Evolutionary conservation across 2,797 vertebrate genomes (phyloP).

Genomic region (Pterois miles): DNA sequence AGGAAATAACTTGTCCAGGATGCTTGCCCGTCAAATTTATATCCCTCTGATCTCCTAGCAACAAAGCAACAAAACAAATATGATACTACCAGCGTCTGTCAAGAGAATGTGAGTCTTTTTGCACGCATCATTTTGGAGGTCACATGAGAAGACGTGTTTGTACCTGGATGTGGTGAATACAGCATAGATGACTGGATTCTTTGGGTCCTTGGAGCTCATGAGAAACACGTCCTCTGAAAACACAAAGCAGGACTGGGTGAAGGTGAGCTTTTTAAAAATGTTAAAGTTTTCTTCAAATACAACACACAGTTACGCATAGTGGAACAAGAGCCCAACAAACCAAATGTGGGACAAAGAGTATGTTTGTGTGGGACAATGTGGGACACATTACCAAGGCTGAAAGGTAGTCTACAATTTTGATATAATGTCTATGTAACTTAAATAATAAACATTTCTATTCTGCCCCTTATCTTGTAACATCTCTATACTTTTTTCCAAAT

Average conservation of each 20-base stretch:
- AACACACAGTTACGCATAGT: too few species aligned
- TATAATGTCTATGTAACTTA: too few species aligned
- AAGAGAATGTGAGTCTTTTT: slow-evolving; percentile 4
- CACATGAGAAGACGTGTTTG: background rate
- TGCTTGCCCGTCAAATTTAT: slow-evolving; percentile 15
- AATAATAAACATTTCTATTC: too few species aligned
- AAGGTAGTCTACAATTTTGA: too few species aligned
- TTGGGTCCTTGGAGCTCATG: slow-evolving; percentile 98
- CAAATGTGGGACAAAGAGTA: too few species aligned
- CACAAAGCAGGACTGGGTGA: background rate
- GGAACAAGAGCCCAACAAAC: too few species aligned
- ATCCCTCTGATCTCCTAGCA: slow-evolving; percentile 60
- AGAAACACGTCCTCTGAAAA: slow-evolving; percentile 86
- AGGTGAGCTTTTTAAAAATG: background rate
- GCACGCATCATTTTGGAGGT: slow-evolving; percentile 10
- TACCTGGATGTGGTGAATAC: slow-evolving; percentile 99
- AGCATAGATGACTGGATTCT: slow-evolving; percentile 97
- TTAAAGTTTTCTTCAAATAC: background rate
- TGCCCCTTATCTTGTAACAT: too few species aligned
- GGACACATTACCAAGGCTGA: too few species aligned
- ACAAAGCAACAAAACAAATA: slow-evolving; percentile 65
- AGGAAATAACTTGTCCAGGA: slow-evolving; percentile 54
- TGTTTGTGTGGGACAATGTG: too few species aligned
- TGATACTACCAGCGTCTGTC: slow-evolving; percentile 30
- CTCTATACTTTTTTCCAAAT: too few species aligned